Evolutionary conservation across 2,113 vertebrate genomes (phyloP), one percentile per base, ranked within the genome.

Genomic region (Zapus hudsonius): DNA sequence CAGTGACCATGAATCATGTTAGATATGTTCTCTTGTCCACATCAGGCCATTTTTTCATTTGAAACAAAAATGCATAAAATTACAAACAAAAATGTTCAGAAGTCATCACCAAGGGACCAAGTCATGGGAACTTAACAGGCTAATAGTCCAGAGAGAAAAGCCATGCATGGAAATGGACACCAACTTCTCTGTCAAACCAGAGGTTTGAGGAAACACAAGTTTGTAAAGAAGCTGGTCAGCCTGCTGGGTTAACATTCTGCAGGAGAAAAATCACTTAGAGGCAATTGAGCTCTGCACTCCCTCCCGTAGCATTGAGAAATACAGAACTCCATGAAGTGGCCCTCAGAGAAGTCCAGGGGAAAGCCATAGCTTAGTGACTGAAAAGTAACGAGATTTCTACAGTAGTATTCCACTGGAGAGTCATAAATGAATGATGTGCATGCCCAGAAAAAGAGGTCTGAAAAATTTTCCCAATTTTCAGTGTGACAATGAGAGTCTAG

Each of bases 241-340:
- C 61, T 63, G 70, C 90, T 22, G 33, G 31, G 81, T 31, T 70
- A 69, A 85, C 38, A 78, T 85, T 94, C 69, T 69, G 16, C n/a
- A 57, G 47, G 76, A 94, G 89, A 92, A 42, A 23, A 82, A 95
- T 61, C 20, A 78, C n/a, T 63, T 7, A 5, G 67, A 93, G 90
- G 52, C 2, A 5, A 20, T 59, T 89, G 11, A 61, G 55, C 23
- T 44, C 13, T 67, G 19, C 44, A 66, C 55, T 81, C 61, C 82
- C 59, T 82, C 57, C 82, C 33, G 75, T 80, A 82, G 33, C 64
- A 88, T 75, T 95, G 83, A 85, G 74, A 93, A 87, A 90, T 31
- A 64, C 57, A 31, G 38, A 88, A 38, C 67, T 87, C 11, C 29
- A 25, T 78, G 31, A 92, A 19, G 38, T 38, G 19, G 44, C 19